Conservation (phyloP, 2,888 invertebrate genomes). For the Plebejus anna region DNA sequence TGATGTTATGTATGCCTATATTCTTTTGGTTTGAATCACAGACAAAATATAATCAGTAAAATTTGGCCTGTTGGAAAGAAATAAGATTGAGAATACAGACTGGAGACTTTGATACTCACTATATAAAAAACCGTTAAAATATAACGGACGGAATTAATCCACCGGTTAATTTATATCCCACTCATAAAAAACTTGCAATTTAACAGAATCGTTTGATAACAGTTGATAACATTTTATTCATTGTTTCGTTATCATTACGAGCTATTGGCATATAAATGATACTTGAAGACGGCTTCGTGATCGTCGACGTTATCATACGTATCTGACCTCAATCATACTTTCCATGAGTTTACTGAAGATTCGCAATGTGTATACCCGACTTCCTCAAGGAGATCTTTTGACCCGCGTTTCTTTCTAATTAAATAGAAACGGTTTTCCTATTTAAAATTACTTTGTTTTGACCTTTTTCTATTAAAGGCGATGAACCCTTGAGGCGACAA, state of each 20-base stretch:
- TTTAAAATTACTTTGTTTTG: background rate
- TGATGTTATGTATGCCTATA: too few species aligned
- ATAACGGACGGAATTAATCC: background rate
- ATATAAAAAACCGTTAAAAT: background rate
- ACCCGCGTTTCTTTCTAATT: background rate
- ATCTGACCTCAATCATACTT: background rate
- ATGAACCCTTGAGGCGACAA: background rate
- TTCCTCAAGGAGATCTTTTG: background rate
- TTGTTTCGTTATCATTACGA: background rate
- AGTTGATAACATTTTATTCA: background rate
- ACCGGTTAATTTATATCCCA: background rate
- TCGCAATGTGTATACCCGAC: background rate
- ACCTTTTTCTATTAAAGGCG: background rate
- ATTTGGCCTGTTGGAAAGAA: too few species aligned
- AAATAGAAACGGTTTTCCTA: background rate
- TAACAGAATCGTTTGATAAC: background rate
- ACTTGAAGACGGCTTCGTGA: background rate
- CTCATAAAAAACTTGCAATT: background rate
- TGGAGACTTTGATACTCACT: too few species aligned
- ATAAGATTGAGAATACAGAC: too few species aligned
- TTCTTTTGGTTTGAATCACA: too few species aligned
- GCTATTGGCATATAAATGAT: slow-evolving; percentile 2
- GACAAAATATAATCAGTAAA: too few species aligned
- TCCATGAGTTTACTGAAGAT: background rate
- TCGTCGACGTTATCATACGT: slow-evolving; percentile 1